Evolutionary conservation across 2,888 invertebrate species (phyloP).

Genomic region (Mesodorylaimus sp.): DNA sequence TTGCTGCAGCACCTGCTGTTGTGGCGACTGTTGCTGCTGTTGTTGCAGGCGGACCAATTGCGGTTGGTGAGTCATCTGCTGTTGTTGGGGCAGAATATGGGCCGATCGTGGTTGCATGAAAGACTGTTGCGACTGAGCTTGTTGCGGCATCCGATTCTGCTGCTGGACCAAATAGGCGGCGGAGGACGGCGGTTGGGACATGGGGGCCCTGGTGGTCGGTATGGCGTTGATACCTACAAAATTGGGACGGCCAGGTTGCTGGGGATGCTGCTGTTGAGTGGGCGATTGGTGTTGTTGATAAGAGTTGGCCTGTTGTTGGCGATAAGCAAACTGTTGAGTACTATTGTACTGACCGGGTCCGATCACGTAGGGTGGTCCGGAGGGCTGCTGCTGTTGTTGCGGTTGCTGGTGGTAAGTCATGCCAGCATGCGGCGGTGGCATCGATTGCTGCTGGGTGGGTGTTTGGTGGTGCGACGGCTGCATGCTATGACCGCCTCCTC

Average conservation of each 20-base stretch:
- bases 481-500: too few species aligned
- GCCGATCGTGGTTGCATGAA: background rate
- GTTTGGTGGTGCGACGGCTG: too few species aligned
- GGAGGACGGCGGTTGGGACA: background rate
- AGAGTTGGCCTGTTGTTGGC: background rate
- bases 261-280: background rate
- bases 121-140: background rate
- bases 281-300: background rate
- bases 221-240: background rate
- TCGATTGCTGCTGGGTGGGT: too few species aligned
- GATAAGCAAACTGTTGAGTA: too few species aligned
- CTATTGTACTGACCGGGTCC: too few species aligned
- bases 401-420: too few species aligned
- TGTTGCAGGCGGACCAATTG: background rate
- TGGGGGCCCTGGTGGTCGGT: too few species aligned
- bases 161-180: background rate
- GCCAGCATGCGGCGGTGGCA: too few species aligned
- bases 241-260: background rate
- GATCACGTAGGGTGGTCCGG: too few species aligned
- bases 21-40: background rate
- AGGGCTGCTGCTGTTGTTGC: too few species aligned
- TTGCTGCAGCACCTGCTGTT: background rate
- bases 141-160: background rate
- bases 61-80: background rate
- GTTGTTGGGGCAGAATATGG: conserved; percentile 1